Evolutionary conservation across 2,113 vertebrate genomes (phyloP).

Genomic region (Colaptes auratus): DNA sequence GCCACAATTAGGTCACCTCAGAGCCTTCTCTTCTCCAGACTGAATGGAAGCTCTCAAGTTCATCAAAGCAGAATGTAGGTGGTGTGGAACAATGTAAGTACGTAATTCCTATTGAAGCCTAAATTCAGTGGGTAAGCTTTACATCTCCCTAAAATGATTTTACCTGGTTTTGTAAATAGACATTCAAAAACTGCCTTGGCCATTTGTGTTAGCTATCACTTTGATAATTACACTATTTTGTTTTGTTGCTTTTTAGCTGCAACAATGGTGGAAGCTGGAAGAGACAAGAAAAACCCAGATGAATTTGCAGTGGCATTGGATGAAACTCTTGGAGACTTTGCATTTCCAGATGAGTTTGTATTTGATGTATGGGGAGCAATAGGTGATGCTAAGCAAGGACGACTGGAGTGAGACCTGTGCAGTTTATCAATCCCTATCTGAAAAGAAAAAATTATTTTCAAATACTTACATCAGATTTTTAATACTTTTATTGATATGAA

Average conservation of each 20-base stretch:
- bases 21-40: too few relatives aligned
- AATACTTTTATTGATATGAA: neutral
- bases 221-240: neutral
- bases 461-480: neutral
- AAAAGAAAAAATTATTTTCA: neutral
- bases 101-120: neutral
- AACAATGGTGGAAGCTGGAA: constrained; percentile 95
- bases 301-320: constrained; percentile 93
- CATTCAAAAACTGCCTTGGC: neutral
- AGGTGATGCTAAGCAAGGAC: constrained; percentile 87
- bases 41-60: neutral
- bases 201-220: neutral
- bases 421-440: neutral
- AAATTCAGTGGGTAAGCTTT: neutral
- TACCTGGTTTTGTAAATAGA: neutral
- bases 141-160: neutral
- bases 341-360: constrained; percentile 96
- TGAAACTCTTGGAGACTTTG: constrained; percentile 93
- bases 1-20: too few relatives aligned
- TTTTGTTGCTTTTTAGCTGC: constrained; percentile 78
- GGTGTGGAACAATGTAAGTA: neutral
- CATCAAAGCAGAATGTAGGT: neutral
- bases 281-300: constrained; percentile 92
- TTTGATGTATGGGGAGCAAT: constrained; percentile 97
- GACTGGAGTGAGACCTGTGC: constrained; percentile 65